A percentile compares a stretch with the other conserved stretches of the same genome.
Conservation (phyloP, 1,140 invertebrate species). For the Apis dorsata region DNA sequence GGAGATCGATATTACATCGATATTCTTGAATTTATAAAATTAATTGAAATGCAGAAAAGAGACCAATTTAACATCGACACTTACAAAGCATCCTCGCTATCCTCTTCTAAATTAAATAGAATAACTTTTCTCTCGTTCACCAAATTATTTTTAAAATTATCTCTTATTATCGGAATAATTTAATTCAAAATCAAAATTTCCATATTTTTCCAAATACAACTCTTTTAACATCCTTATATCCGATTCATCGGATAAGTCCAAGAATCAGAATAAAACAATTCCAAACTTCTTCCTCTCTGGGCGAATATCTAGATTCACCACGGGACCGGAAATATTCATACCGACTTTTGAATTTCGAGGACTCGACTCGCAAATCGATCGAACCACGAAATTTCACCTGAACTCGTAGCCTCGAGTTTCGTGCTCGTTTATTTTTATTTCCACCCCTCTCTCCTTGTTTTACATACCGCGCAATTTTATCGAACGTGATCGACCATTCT, state of each 20-base stretch:
- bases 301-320: not conserved
- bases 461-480: not conserved
- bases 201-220: too few relatives aligned
- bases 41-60: too few relatives aligned
- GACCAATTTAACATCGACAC: too few relatives aligned
- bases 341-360: slow-evolving; percentile 15
- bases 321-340: slow-evolving; percentile 23
- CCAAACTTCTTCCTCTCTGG: not conserved
- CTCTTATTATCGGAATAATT: too few relatives aligned
- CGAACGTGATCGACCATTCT: not conserved
- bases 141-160: too few relatives aligned
- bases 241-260: not conserved
- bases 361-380: slow-evolving; percentile 10
- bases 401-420: not conserved
- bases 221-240: not conserved
- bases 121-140: too few relatives aligned
- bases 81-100: too few relatives aligned
- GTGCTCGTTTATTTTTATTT: not conserved
- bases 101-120: too few relatives aligned
- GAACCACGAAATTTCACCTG: slow-evolving; percentile 20
- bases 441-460: not conserved
- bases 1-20: too few relatives aligned
- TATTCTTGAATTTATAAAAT: too few relatives aligned
- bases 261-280: not conserved
- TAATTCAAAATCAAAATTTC: too few relatives aligned